Conservation (phyloP, 2,888 invertebrate species). For the Erebia ligea region DNA sequence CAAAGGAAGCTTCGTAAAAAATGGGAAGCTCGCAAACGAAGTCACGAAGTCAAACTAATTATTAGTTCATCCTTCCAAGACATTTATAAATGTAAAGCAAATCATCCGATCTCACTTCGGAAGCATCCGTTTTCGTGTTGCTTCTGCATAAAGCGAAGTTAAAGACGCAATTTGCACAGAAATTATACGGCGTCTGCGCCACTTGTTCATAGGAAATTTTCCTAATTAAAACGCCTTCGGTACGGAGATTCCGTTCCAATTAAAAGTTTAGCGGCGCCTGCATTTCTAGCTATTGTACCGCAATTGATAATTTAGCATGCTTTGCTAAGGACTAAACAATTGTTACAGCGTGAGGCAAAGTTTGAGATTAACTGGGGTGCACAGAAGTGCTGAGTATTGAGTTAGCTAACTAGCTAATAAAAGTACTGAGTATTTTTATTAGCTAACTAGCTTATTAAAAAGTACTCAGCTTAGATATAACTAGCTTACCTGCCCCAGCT, state of each 20-base stretch:
- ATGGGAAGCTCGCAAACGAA: constrained; percentile 14
- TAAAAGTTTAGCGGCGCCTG: constrained; percentile 72
- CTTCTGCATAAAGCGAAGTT: constrained; percentile 71
- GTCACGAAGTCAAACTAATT: constrained; percentile 25
- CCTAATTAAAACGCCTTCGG: constrained; percentile 81
- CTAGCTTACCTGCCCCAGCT: no score
- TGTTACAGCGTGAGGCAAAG: constrained; percentile 7
- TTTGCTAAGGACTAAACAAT: constrained; percentile 24
- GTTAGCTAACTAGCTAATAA: no score
- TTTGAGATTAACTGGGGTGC: background rate
- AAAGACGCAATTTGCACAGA: constrained; percentile 81
- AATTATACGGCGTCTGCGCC: constrained; percentile 75
- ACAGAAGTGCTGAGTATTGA: background rate
- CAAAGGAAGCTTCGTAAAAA: background rate
- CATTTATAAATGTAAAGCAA: constrained; percentile 39
- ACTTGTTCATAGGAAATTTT: constrained; percentile 80
- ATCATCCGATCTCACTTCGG: constrained; percentile 48
- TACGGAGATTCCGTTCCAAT: constrained; percentile 79
- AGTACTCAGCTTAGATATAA: no score
- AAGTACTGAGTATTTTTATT: no score
- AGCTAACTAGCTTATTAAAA: no score
- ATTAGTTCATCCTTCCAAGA: constrained; percentile 25
- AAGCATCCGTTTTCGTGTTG: constrained; percentile 47
- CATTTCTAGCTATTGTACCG: constrained; percentile 35
- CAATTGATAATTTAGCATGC: constrained; percentile 37